These are phyloP conservation scores for Ceuthmochares aereus DNA, from an alignment of 2,113 vertebrate genomes.

Conservation along the genomic window DNA sequence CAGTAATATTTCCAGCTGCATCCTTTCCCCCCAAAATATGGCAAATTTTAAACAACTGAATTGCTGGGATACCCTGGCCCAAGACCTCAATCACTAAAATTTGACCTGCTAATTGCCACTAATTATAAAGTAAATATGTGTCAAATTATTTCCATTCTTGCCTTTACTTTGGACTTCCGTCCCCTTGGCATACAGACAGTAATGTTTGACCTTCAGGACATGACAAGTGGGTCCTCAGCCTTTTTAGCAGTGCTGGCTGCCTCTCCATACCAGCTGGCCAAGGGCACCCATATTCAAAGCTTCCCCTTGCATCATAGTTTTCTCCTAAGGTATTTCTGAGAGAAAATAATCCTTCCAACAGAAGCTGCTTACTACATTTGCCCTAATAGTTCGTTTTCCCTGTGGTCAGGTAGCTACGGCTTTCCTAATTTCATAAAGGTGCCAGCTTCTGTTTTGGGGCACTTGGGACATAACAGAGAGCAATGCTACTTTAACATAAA, in stretches of 20 bases:
- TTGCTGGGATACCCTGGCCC: fast-evolving
- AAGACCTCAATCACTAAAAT: neutral
- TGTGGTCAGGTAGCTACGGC: neutral
- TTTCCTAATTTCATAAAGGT: neutral
- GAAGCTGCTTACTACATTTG: neutral
- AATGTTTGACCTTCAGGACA: neutral
- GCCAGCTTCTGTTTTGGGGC: neutral
- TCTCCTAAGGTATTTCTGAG: neutral
- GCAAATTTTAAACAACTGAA: neutral
- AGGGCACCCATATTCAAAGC: neutral
- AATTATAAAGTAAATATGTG: neutral
- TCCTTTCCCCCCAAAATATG: neutral
- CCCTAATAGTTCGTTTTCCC: neutral
- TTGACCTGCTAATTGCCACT: neutral
- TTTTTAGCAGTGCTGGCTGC: neutral
- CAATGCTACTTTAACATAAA: neutral
- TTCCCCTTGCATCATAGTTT: fast-evolving
- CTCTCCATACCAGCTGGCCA: fast-evolving
- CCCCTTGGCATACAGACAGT: neutral
- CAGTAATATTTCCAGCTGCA: neutral
- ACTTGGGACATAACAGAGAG: neutral
- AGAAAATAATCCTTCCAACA: neutral
- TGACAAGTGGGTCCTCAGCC: neutral
- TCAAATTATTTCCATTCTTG: neutral
- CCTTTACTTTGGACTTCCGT: neutral